Evolutionary conservation across 1,140 invertebrate genomes (phyloP).

Genomic region (Atta colombica): DNA sequence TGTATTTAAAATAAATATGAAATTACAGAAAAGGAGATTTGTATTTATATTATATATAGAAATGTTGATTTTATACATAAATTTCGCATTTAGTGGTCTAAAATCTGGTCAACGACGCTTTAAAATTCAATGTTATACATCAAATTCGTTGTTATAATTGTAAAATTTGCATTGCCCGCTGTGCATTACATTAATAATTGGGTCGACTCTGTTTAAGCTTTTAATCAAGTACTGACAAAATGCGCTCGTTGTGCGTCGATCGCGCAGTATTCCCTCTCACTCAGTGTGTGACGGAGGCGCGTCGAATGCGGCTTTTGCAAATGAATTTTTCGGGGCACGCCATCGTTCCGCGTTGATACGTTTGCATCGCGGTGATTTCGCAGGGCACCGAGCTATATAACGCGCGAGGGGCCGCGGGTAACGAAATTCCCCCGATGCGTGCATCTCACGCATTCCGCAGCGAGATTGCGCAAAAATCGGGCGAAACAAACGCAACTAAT

Average conservation of each 20-base stretch:
- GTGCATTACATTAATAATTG: constrained; percentile 59
- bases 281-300: constrained; percentile 48
- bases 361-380: constrained; percentile 59
- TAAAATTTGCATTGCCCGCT: constrained; percentile 46
- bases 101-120: constrained; percentile 19
- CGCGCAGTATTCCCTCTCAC: constrained; percentile 16
- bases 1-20: constrained; percentile 32
- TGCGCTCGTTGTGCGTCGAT: constrained; percentile 1
- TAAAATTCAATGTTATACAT: constrained; percentile 42
- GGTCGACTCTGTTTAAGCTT: constrained; percentile 46
- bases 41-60: neutral
- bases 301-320: constrained; percentile 63
- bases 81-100: constrained; percentile 37
- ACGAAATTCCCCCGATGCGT: constrained; percentile 71
- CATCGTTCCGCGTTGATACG: constrained; percentile 61
- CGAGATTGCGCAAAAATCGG: constrained; percentile 84
- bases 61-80: constrained; percentile 28
- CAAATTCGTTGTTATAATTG: constrained; percentile 46
- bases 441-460: constrained; percentile 79
- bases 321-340: constrained; percentile 70
- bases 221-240: constrained; percentile 51
- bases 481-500: constrained; percentile 83
- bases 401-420: constrained; percentile 63
- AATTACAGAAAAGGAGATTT: constrained; percentile 18
- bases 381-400: constrained; percentile 63